A percentile compares a stretch with the other conserved stretches of the same genome.
Evolutionary conservation across 2,113 vertebrate species (phyloP).

Genomic region (Prolemur simus): DNA sequence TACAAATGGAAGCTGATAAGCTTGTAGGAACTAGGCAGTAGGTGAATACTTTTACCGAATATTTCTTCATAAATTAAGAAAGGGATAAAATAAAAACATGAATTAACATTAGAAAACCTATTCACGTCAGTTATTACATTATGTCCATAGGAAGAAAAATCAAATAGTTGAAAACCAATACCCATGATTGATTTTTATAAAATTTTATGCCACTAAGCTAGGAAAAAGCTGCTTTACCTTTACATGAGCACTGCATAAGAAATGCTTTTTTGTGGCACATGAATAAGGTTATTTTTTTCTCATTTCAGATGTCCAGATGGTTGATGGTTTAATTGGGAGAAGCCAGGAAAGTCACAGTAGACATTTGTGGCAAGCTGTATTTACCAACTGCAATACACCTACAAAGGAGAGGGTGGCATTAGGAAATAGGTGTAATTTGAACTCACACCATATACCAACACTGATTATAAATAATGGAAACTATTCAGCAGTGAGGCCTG

Average conservation of each 20-base stretch:
- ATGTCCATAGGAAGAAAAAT: neutral
- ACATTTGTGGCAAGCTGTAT: neutral
- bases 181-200: neutral
- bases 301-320: neutral
- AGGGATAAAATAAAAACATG: neutral
- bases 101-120: neutral
- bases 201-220: neutral
- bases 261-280: neutral
- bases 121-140: neutral
- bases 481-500: neutral
- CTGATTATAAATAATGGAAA: neutral
- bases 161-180: neutral
- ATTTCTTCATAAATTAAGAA: neutral
- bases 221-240: neutral
- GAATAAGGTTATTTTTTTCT: neutral
- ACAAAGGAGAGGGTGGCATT: neutral
- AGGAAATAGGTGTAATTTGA: neutral
- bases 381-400: neutral
- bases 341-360: neutral
- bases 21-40: neutral
- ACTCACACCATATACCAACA: neutral
- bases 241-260: neutral
- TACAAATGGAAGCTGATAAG: neutral
- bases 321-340: neutral
- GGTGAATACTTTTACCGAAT: neutral